A percentile compares a stretch with the other conserved stretches of the same genome.
phyloP scores from a whole-genome alignment of 2,113 vertebrate species.

The Arenaria interpres region DNA sequence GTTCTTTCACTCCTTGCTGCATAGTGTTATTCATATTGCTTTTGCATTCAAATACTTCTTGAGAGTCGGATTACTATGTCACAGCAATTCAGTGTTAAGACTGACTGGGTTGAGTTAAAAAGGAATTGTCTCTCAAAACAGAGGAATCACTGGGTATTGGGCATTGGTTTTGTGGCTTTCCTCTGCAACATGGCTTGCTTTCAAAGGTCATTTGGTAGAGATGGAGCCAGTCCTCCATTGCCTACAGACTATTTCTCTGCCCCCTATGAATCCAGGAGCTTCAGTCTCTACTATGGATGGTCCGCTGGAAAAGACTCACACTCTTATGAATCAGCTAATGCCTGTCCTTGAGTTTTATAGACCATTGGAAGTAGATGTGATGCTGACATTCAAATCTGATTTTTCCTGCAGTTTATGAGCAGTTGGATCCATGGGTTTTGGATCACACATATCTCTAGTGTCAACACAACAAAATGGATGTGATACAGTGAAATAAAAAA shows the following conservation, averaged over 20 bases:
- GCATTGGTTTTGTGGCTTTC: not conserved
- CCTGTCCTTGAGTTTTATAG: not conserved
- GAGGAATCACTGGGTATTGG: not conserved
- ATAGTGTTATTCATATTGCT: not conserved
- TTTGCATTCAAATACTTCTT: not conserved
- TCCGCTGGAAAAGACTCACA: not conserved
- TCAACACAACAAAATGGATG: conserved; percentile 9
- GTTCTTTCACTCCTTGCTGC: not conserved
- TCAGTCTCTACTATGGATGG: not conserved
- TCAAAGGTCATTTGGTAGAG: not conserved
- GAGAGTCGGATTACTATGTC: not conserved
- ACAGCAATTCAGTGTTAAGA: not conserved
- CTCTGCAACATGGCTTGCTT: not conserved
- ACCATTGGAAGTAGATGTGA: not conserved
- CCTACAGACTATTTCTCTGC: not conserved
- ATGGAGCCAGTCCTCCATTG: not conserved
- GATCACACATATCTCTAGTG: not conserved
- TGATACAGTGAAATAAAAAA: not conserved
- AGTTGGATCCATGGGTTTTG: not conserved
- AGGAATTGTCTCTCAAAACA: not conserved
- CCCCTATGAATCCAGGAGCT: not conserved
- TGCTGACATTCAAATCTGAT: not conserved
- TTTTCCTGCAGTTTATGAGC: not conserved
- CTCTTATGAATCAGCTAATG: not conserved
- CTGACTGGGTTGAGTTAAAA: not conserved